phyloP scores from a whole-genome alignment of 2,797 vertebrate species.

The Ciconia nigra region DNA sequence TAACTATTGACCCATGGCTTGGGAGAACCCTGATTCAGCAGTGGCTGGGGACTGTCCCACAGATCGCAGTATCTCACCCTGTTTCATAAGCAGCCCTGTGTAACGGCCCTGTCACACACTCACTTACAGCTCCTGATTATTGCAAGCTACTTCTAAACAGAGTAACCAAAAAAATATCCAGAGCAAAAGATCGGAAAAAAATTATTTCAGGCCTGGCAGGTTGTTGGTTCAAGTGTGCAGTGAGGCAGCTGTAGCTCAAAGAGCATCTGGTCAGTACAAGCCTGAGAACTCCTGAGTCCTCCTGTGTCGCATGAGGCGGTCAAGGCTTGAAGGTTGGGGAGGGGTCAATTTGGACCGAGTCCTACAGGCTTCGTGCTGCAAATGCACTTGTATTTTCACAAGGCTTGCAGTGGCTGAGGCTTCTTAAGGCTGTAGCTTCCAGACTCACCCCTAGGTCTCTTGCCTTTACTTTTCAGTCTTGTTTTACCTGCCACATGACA shows the following conservation, averaged over 20 bases:
- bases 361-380: not conserved
- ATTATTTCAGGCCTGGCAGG: not conserved
- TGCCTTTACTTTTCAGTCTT: not conserved
- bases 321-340: not conserved
- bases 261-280: not conserved
- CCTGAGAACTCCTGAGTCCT: not conserved
- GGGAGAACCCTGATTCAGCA: not conserved
- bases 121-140: fast-evolving
- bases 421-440: not conserved
- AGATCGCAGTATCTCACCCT: fast-evolving
- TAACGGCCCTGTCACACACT: not conserved
- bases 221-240: not conserved
- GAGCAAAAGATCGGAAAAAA: not conserved
- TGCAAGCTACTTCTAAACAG: not conserved
- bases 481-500: not conserved
- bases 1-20: not conserved
- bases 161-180: not conserved
- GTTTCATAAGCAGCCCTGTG: not conserved
- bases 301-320: fast-evolving
- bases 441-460: not conserved
- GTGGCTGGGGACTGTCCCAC: not conserved
- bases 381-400: not conserved
- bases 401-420: not conserved
- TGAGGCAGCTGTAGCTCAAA: not conserved
- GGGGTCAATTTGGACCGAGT: not conserved